Conservation (phyloP, 1,140 invertebrate genomes). For the Calliopsis andreniformis region DNA sequence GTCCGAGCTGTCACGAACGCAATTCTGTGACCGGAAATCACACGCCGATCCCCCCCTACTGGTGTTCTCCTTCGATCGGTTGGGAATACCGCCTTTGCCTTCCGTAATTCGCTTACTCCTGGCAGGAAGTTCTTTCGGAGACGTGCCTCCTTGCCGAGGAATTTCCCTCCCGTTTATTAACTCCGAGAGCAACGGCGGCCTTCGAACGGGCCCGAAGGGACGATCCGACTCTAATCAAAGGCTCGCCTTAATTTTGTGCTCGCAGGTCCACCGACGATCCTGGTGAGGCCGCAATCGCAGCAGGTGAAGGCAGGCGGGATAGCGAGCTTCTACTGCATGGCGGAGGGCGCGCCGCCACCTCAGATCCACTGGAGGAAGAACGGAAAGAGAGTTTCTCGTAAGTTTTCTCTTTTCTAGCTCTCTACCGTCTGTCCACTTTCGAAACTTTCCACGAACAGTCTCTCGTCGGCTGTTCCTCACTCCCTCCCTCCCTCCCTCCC, state of each 20-base stretch:
- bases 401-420: constrained; percentile 74
- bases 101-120: constrained; percentile 2
- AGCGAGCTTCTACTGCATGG: constrained; percentile 97
- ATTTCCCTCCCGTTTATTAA: background rate
- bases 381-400: constrained; percentile 91
- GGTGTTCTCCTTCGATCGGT: background rate
- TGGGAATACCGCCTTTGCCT: background rate
- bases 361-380: constrained; percentile 96
- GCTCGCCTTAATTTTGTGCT: constrained; percentile 71
- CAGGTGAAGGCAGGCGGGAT: constrained; percentile 94
- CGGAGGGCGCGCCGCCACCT: constrained; percentile 93
- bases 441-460: background rate
- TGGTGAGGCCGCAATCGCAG: constrained; percentile 91
- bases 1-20: background rate
- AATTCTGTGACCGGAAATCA: background rate
- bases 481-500: background rate
- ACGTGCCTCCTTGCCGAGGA: background rate
- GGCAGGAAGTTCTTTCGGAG: background rate
- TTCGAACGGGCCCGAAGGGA: constrained; percentile 6
- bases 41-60: no score
- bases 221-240: constrained; percentile 49
- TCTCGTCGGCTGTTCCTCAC: background rate
- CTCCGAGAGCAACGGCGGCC: background rate
- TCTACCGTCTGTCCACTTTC: background rate
- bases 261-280: constrained; percentile 95